Conservation (phyloP, 2,797 vertebrate species). For the Danio jaintianensis region DNA sequence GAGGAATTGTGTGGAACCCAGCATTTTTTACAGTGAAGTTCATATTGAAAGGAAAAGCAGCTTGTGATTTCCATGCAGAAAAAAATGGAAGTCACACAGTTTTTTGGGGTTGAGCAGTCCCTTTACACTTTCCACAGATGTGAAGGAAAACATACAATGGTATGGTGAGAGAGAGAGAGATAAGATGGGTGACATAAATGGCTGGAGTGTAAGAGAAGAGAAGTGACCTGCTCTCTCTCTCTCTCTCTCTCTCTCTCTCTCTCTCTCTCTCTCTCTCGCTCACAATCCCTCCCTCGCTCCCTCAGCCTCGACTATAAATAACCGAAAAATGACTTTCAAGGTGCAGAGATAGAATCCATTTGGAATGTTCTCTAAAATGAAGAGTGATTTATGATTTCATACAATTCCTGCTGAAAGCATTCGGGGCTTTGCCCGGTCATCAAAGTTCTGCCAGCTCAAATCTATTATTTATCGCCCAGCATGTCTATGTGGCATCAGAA, state of each 20-base stretch:
- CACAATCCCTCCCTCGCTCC: constrained; percentile 50
- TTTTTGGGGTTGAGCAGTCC: constrained; percentile 22
- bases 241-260: constrained; percentile 18
- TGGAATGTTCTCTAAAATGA: constrained; percentile 87
- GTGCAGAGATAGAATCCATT: constrained; percentile 85
- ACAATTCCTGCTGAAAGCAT: constrained; percentile 86
- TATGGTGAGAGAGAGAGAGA: constrained; percentile 13
- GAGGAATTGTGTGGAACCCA: no score
- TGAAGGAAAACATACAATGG: constrained; percentile 37
- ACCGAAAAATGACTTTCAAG: constrained; percentile 88
- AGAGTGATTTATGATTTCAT: constrained; percentile 87
- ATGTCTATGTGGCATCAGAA: constrained; percentile 77
- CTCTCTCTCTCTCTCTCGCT: constrained; percentile 15
- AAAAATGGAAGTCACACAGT: no score
- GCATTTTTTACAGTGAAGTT: no score
- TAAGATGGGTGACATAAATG: constrained; percentile 41
- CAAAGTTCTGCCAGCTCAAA: constrained; percentile 82
- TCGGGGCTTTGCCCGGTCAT: constrained; percentile 84
- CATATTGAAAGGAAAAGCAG: no score
- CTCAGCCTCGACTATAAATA: constrained; percentile 84
- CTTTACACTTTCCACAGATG: constrained; percentile 23
- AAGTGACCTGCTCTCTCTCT: constrained; percentile 37
- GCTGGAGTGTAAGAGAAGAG: constrained; percentile 44
- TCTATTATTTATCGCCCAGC: constrained; percentile 85
- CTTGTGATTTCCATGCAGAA: no score